Conservation (phyloP, 2,888 invertebrate species). For the Strigamia maritima region DNA sequence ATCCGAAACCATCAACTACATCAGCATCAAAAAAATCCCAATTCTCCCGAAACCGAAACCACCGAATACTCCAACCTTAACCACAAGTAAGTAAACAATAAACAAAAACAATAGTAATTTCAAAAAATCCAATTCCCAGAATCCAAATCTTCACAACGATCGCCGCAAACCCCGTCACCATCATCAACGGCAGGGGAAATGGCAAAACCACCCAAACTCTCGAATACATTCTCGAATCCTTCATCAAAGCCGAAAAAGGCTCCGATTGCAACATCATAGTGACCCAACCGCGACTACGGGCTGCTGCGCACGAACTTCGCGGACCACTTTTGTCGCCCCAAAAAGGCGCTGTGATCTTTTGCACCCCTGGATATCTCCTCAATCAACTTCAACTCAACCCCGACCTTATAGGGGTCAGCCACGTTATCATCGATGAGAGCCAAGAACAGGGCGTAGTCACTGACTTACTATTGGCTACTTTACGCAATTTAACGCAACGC, state of each 20-base stretch:
- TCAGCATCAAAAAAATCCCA: no score
- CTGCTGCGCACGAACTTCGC: slow-evolving; percentile 66
- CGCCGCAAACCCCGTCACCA: slow-evolving; percentile 57
- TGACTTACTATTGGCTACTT: slow-evolving; percentile 61
- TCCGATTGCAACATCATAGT: slow-evolving; percentile 61
- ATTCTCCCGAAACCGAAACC: no score
- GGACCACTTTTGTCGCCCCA: slow-evolving; percentile 55
- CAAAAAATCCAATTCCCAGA: slow-evolving; percentile 50
- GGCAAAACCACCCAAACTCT: slow-evolving; percentile 72
- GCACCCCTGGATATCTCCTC: slow-evolving; percentile 65
- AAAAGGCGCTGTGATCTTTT: slow-evolving; percentile 64
- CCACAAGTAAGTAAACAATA: no score
- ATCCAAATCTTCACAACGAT: slow-evolving; percentile 62
- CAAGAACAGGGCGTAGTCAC: slow-evolving; percentile 69
- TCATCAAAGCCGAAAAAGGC: slow-evolving; percentile 52
- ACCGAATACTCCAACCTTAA: no score
- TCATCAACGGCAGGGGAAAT: slow-evolving; percentile 69
- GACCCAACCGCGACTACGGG: slow-evolving; percentile 65
- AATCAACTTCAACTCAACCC: slow-evolving; percentile 45
- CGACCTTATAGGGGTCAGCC: slow-evolving; percentile 60
- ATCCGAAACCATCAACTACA: no score
- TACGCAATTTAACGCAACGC: slow-evolving; percentile 60
- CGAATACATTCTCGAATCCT: slow-evolving; percentile 61
- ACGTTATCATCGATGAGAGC: slow-evolving; percentile 70
- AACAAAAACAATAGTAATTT: no score